Evolutionary conservation across 2,888 invertebrate genomes (phyloP).

Genomic region (Sympetrum striolatum): DNA sequence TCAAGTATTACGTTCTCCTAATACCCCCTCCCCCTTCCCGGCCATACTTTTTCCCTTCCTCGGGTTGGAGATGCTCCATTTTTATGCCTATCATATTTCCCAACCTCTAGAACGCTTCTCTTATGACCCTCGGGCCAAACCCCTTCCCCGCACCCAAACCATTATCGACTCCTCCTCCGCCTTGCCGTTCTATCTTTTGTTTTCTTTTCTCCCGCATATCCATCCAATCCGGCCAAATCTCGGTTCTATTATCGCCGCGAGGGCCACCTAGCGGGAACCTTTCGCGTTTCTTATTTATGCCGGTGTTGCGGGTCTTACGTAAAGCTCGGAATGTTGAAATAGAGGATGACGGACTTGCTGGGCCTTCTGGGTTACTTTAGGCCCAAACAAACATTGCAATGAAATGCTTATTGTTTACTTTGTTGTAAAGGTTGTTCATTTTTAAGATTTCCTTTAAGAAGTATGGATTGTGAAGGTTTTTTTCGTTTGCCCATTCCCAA

Average conservation of each 20-base stretch:
- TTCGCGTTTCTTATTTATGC: too few species aligned
- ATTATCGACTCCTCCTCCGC: neutral
- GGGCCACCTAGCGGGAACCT: too few species aligned
- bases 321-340: too few species aligned
- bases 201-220: neutral
- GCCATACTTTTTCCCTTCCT: neutral
- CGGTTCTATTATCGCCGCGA: neutral
- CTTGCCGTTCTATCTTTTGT: neutral
- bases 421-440: too few species aligned
- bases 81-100: neutral
- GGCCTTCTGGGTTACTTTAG: too few species aligned
- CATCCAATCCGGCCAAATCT: neutral
- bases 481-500: too few species aligned
- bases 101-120: neutral
- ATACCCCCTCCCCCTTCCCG: neutral
- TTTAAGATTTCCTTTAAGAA: too few species aligned
- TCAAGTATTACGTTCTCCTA: neutral
- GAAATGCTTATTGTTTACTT: too few species aligned
- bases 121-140: neutral
- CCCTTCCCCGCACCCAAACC: neutral
- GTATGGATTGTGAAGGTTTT: too few species aligned
- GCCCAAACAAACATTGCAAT: too few species aligned
- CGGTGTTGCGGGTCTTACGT: too few species aligned
- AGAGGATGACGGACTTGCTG: too few species aligned
- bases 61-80: neutral